These are phyloP conservation scores for Tigriopus californicus DNA, from an alignment of 2,888 invertebrate genomes.

Conservation along the genomic window DNA sequence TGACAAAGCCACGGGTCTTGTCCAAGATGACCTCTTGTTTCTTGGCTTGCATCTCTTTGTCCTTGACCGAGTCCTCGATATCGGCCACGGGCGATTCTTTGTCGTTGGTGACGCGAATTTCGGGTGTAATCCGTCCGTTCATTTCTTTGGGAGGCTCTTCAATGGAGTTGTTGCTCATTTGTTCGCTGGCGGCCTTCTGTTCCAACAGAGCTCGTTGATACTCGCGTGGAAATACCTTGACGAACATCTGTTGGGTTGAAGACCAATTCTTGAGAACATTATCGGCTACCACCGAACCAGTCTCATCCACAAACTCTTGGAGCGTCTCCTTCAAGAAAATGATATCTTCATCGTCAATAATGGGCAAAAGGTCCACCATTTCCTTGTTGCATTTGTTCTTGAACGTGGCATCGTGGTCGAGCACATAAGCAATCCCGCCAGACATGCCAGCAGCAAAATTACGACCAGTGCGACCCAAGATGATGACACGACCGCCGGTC, in stretches of 20 bases:
- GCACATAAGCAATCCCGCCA: conserved; percentile 84
- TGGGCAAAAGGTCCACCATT: conserved; percentile 72
- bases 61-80: conserved; percentile 71
- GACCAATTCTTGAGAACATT: conserved; percentile 59
- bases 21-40: conserved; percentile 61
- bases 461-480: conserved; percentile 82
- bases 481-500: conserved; percentile 82
- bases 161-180: conserved; percentile 14
- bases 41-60: conserved; percentile 53
- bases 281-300: conserved; percentile 66
- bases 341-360: conserved; percentile 46
- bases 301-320: conserved; percentile 64
- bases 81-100: conserved; percentile 16
- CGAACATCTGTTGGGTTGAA: conserved; percentile 50
- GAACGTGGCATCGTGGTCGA: conserved; percentile 70
- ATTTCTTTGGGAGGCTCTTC: not conserved
- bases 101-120: not conserved
- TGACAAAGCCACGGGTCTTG: conserved; percentile 79
- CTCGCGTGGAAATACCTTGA: conserved; percentile 94
- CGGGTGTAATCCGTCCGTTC: not conserved
- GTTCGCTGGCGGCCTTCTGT: conserved; percentile 17
- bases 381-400: conserved; percentile 74
- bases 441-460: conserved; percentile 99
- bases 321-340: conserved; percentile 52
- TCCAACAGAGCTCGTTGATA: conserved; percentile 61